These are phyloP conservation scores for Taphrorychus bicolor DNA, from an alignment of 2,888 invertebrate species.

Conservation along the genomic window DNA sequence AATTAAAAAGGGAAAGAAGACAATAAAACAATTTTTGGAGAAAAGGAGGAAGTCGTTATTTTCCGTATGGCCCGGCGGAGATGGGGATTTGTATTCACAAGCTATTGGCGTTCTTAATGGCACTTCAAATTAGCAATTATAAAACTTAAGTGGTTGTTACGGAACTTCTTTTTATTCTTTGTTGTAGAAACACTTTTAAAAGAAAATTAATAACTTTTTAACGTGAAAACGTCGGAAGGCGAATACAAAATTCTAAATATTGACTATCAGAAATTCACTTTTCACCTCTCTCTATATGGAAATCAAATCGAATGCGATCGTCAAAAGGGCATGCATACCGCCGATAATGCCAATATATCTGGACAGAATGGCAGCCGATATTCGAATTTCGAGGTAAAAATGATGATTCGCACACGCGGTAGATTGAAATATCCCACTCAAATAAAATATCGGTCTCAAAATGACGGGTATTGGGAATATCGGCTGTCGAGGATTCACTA, in stretches of 20 bases:
- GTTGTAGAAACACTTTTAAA: neutral
- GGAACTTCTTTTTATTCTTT: neutral
- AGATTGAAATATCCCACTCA: slow-evolving; percentile 32
- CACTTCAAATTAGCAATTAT: slow-evolving; percentile 5
- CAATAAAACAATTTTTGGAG: slow-evolving; percentile 26
- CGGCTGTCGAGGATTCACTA: slow-evolving; percentile 17
- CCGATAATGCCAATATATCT: slow-evolving; percentile 33
- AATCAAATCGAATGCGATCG: slow-evolving; percentile 13
- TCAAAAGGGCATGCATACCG: slow-evolving; percentile 28
- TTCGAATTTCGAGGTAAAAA: slow-evolving; percentile 36
- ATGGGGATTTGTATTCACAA: slow-evolving; percentile 12
- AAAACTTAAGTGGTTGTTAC: neutral
- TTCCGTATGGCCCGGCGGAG: slow-evolving; percentile 20
- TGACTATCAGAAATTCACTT: slow-evolving; percentile 7
- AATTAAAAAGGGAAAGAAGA: slow-evolving; percentile 36
- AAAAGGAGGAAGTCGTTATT: slow-evolving; percentile 30
- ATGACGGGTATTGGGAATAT: slow-evolving; percentile 26
- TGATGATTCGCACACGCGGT: slow-evolving; percentile 27
- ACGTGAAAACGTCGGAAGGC: neutral
- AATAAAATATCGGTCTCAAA: slow-evolving; percentile 32
- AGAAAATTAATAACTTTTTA: neutral
- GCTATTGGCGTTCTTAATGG: slow-evolving; percentile 16
- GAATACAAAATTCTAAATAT: slow-evolving; percentile 4
- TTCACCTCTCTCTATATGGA: slow-evolving; percentile 19
- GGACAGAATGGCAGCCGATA: slow-evolving; percentile 34